Evolutionary conservation across 1,140 invertebrate species (phyloP).

Genomic region (Druon quercuslanigerum): DNA sequence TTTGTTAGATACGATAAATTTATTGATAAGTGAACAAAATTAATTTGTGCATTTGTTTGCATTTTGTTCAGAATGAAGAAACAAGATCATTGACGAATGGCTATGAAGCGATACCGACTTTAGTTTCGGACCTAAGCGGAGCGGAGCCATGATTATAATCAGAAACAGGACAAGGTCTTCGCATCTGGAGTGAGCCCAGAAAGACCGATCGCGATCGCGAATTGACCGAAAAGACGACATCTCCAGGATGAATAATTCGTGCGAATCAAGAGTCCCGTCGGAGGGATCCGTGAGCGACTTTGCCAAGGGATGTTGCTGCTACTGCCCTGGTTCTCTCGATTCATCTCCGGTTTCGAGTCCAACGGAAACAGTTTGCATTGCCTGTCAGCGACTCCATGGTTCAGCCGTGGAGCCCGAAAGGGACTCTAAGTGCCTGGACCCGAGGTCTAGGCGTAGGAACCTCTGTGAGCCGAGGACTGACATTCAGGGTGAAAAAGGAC

Average conservation of each 20-base stretch:
- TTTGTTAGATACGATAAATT: too few species aligned
- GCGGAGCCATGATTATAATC: neutral
- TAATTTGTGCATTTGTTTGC: too few species aligned
- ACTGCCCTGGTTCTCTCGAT: slow-evolving; percentile 7
- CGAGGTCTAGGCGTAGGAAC: neutral
- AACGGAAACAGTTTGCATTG: slow-evolving; percentile 9
- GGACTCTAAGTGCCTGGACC: slow-evolving; percentile 17
- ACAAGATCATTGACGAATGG: neutral
- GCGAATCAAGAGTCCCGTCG: neutral
- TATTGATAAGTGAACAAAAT: too few species aligned
- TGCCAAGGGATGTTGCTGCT: slow-evolving; percentile 44
- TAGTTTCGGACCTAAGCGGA: slow-evolving; percentile 1
- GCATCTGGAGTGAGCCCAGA: neutral
- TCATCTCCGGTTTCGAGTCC: neutral
- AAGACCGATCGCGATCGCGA: neutral
- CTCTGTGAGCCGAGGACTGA: neutral
- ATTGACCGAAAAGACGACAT: slow-evolving; percentile 3
- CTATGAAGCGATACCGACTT: neutral
- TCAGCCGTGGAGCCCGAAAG: slow-evolving; percentile 5
- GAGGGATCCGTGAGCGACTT: slow-evolving; percentile 35
- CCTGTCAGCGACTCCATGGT: slow-evolving; percentile 16
- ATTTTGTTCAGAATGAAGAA: slow-evolving; percentile 13
- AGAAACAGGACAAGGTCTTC: neutral
- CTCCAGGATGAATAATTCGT: slow-evolving; percentile 4
- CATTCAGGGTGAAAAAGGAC: neutral